Evolutionary conservation across 2,113 vertebrate species (phyloP).

Genomic region (Ardeotis arabs): DNA sequence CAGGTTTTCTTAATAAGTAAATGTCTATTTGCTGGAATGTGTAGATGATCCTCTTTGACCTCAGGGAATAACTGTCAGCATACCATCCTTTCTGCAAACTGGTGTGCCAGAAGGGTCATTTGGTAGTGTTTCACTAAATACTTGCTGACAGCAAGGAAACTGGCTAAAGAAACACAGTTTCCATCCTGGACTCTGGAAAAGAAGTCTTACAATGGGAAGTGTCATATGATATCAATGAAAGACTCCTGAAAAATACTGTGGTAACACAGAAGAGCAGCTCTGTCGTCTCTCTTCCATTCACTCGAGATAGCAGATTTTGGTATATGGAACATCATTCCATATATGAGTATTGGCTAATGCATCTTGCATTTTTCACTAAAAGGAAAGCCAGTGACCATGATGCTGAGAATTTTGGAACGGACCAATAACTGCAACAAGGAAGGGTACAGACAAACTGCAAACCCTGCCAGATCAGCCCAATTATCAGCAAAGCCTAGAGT

Average conservation of each 20-base stretch:
- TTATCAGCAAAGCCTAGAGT: not conserved
- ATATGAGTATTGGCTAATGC: accelerated
- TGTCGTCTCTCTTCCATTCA: not conserved
- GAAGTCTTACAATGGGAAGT: not conserved
- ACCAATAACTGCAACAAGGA: not conserved
- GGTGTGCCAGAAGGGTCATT: not conserved
- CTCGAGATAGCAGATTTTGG: not conserved
- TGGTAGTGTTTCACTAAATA: not conserved
- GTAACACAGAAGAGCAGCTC: not conserved
- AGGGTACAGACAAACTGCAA: not conserved
- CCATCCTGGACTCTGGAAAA: not conserved
- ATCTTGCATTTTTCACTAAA: not conserved
- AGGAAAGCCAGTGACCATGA: not conserved
- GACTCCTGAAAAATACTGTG: not conserved
- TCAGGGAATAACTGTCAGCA: not conserved
- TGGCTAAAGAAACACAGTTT: not conserved
- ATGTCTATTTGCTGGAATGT: not conserved
- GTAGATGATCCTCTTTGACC: not conserved
- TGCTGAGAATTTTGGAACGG: not conserved
- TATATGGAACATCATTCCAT: not conserved
- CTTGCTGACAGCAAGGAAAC: not conserved
- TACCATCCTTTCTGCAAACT: not conserved
- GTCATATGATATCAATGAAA: not conserved
- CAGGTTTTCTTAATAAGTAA: not conserved
- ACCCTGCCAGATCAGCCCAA: not conserved